Conservation (phyloP, 2,797 vertebrate species). For the Capromys pilorides region DNA sequence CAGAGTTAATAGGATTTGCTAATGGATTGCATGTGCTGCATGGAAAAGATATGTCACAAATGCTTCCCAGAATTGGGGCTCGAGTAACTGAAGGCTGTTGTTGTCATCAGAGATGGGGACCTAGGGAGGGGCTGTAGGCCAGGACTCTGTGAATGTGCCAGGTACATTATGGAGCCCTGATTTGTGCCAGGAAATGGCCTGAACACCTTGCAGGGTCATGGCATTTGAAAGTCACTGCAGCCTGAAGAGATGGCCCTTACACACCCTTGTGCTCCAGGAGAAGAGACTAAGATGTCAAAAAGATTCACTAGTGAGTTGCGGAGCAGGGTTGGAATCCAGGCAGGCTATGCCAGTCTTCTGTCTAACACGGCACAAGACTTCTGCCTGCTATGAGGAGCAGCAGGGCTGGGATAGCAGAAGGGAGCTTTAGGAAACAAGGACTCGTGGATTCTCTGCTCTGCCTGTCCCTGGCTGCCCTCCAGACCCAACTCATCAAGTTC, state of each 20-base stretch:
- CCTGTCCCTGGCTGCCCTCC: neutral
- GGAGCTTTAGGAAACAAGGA: neutral
- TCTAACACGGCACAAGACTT: neutral
- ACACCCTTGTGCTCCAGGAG: neutral
- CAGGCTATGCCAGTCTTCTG: too few species aligned
- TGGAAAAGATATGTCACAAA: neutral
- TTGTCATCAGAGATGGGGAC: neutral
- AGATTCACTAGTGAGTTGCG: neutral
- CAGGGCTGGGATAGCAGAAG: neutral
- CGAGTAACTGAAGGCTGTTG: neutral
- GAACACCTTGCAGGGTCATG: neutral
- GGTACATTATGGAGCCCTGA: neutral
- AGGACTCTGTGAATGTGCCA: neutral
- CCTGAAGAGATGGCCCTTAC: neutral
- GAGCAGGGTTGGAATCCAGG: neutral
- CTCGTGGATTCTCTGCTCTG: rapidly evolving
- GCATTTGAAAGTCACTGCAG: neutral
- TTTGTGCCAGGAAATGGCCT: neutral
- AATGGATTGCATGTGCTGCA: neutral
- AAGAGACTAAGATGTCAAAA: neutral
- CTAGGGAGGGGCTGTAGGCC: too few species aligned
- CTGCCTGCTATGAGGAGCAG: neutral
- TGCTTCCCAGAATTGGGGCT: neutral
- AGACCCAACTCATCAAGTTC: neutral
- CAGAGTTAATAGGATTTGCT: neutral